Conservation (phyloP, 2,888 invertebrate species). For the Dynastes tityus region DNA sequence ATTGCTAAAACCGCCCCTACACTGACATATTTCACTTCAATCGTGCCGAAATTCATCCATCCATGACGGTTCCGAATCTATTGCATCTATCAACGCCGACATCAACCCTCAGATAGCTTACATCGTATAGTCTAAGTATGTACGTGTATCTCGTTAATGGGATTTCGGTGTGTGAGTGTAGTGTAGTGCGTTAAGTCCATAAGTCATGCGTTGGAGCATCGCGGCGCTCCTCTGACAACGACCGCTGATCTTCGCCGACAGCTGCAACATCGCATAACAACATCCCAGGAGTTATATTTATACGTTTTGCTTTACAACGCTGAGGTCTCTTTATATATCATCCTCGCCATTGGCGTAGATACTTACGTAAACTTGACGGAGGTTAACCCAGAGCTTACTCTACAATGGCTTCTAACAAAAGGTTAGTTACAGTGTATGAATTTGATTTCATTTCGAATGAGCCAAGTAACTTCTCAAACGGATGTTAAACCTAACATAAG, state of each 20-base stretch:
- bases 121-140: neutral
- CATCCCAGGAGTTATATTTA: constrained; percentile 37
- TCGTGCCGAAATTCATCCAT: constrained; percentile 23
- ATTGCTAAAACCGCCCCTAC: too few species aligned
- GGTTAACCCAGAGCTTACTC: too few species aligned
- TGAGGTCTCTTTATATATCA: neutral
- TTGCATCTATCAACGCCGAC: constrained; percentile 29
- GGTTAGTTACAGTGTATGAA: too few species aligned
- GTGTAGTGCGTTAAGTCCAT: constrained; percentile 24
- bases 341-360: neutral
- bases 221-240: constrained; percentile 26
- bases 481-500: too few species aligned
- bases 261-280: constrained; percentile 29
- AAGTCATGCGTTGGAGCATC: constrained; percentile 16
- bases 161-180: neutral
- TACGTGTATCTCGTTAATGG: constrained; percentile 26
- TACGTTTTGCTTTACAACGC: constrained; percentile 10
- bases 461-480: too few species aligned
- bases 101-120: neutral
- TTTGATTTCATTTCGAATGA: too few species aligned
- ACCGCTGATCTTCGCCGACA: constrained; percentile 33
- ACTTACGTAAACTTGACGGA: neutral
- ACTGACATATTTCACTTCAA: constrained; percentile 6
- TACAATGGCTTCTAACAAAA: too few species aligned
- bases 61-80: neutral